Evolutionary conservation across 2,113 vertebrate genomes (phyloP), one percentile per base, ranked within the genome.

Genomic region (Megaleporinus macrocephalus): DNA sequence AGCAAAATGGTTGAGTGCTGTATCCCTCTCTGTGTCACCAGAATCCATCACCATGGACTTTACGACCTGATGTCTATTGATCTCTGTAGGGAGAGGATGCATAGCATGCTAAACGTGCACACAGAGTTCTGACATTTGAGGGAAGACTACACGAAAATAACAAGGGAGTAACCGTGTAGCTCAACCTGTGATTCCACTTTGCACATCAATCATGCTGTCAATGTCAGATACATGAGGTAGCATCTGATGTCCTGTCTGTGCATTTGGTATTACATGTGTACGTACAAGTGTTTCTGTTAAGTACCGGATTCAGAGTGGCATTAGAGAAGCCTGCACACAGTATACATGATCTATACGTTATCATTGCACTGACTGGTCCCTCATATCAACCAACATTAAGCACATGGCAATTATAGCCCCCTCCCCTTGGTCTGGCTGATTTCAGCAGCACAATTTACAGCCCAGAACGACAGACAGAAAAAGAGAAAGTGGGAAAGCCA

Each of bases 51-150:
- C 66, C 47, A 62, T n/a, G 36, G 30, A 59, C 68, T 76, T 29
- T 49, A 76, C 61, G 71, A 80, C 68, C 63, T 73, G 33, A 26
- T 33, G 22, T 44, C 57, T 72, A 78, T 57, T 81, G 74, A 83
- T 86, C 53, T 74, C 57, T 75, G 47, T 53, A 33, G 57, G 61
- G 51, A 82, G 59, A 66, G 51, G 59, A 41, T 57, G 63, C 79
- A 30, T 59, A 85, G 69, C 36, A 70, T 55, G 78, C 74, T 75
- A 59, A 62, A 61, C 55, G 55, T 69, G 27, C 29, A 76, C 74
- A 53, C 79, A 68, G 15, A 73, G 13, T 62, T 63, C 68, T 81
- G 47, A 71, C 65, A 30, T 63, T 20, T 29, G 18, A 62, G 26
- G 68, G 62, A 66, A 68, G 24, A 20, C 73, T 49, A 75, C 59